Conservation (phyloP, 2,888 invertebrate genomes). For the Nephrotoma flavescens region DNA sequence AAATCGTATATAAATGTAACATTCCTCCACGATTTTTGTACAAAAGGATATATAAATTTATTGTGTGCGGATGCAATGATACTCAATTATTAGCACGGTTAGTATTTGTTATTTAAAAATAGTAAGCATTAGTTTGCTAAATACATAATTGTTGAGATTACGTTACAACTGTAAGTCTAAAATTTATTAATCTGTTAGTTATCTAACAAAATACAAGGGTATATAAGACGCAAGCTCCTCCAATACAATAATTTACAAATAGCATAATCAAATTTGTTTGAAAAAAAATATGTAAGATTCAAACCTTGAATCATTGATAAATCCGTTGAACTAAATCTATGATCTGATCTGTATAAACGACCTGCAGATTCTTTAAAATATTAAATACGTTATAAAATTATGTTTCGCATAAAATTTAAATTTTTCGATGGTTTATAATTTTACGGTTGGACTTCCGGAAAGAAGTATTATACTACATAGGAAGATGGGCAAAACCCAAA, state of each 20-base stretch:
- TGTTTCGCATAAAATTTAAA: background rate
- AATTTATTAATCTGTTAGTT: background rate
- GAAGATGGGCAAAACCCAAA: background rate
- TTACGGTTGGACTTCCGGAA: background rate
- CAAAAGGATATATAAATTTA: background rate
- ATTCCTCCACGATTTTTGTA: background rate
- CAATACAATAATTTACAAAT: background rate
- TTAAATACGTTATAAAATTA: background rate
- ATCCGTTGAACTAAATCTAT: slow-evolving; percentile 48
- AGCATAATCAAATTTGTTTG: background rate
- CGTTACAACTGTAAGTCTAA: background rate
- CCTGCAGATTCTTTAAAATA: slow-evolving; percentile 30
- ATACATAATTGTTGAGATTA: background rate
- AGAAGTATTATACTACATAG: slow-evolving; percentile 5
- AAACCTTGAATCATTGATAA: slow-evolving; percentile 34
- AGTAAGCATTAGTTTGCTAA: background rate
- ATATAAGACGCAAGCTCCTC: background rate
- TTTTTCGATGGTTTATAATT: background rate
- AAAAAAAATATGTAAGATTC: slow-evolving; percentile 13
- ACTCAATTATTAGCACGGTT: background rate
- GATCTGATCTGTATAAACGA: slow-evolving; percentile 46
- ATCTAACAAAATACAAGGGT: background rate
- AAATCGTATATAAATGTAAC: background rate
- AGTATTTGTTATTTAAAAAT: background rate
- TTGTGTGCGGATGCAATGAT: background rate